Percentiles rank a stretch among this genome's conserved stretches.
These are phyloP conservation scores for Lutjanus erythropterus DNA, from an alignment of 2,113 vertebrate species.

Conservation along the genomic window DNA sequence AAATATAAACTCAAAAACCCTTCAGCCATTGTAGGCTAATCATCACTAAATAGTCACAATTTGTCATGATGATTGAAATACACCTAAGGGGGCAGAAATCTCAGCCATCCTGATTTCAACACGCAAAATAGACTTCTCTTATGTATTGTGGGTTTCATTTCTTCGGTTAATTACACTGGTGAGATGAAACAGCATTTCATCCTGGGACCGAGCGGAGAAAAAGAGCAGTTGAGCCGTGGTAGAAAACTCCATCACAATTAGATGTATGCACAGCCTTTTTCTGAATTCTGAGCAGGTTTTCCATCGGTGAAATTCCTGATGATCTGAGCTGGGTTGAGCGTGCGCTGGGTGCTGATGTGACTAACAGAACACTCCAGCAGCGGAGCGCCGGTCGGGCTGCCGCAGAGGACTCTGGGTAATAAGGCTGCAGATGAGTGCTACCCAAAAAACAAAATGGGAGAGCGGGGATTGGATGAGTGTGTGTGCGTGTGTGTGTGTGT, in stretches of 20 bases:
- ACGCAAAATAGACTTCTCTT: conserved; percentile 27
- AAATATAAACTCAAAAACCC: conserved; percentile 21
- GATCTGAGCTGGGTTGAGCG: conserved; percentile 78
- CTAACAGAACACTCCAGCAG: conserved; percentile 71
- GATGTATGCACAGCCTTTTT: conserved; percentile 74
- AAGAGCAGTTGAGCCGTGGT: conserved; percentile 46
- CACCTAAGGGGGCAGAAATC: conserved; percentile 13
- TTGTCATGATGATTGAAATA: conserved; percentile 38
- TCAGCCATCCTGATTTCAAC: conserved; percentile 11
- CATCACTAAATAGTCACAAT: conserved; percentile 23
- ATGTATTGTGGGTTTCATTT: conserved; percentile 42
- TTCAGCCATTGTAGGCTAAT: conserved; percentile 33
- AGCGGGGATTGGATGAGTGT: conserved; percentile 37
- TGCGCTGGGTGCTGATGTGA: conserved; percentile 81
- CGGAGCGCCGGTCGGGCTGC: conserved; percentile 60
- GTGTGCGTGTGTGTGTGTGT: background rate
- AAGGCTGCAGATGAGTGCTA: conserved; percentile 74
- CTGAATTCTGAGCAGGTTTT: conserved; percentile 83
- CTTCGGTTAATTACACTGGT: conserved; percentile 61
- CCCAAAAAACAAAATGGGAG: conserved; percentile 70
- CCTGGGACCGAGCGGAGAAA: conserved; percentile 48
- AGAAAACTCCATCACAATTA: conserved; percentile 77
- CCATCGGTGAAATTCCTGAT: conserved; percentile 82
- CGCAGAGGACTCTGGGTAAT: conserved; percentile 79
- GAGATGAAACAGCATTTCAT: conserved; percentile 64